Conservation (phyloP, 2,113 vertebrate species). For the Plestiodon gilberti region DNA sequence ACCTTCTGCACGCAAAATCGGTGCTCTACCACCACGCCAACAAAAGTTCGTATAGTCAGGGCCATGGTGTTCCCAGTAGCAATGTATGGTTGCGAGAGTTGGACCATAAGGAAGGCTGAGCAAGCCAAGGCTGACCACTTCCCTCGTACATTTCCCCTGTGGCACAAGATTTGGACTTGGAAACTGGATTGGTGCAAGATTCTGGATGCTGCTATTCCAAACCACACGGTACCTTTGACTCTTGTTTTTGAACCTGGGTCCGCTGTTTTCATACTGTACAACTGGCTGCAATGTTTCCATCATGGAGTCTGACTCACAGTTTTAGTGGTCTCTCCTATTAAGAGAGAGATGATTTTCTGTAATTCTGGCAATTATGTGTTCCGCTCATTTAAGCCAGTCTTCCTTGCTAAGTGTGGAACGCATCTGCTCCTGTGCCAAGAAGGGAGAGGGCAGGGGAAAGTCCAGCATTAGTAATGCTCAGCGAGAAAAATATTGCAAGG, state of each 20-base stretch:
- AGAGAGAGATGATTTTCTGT: slow-evolving; percentile 53
- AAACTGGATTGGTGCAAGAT: not conserved
- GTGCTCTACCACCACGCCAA: no score
- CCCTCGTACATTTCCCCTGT: not conserved
- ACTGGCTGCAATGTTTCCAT: slow-evolving; percentile 44
- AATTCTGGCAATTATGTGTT: slow-evolving; percentile 39
- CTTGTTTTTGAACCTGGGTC: not conserved
- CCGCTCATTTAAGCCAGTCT: slow-evolving; percentile 3
- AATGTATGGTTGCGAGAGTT: no score
- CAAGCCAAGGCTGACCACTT: slow-evolving; percentile 10
- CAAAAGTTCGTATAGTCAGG: no score
- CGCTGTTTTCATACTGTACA: slow-evolving; percentile 41
- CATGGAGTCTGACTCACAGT: slow-evolving; percentile 39
- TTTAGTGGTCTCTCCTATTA: slow-evolving; percentile 11
- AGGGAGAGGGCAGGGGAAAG: no score
- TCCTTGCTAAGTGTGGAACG: not conserved
- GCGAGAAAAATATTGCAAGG: not conserved
- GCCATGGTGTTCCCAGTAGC: no score
- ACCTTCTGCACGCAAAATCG: no score
- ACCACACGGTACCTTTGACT: slow-evolving; percentile 6
- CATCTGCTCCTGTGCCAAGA: not conserved
- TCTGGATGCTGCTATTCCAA: slow-evolving; percentile 43
- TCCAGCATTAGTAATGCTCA: not conserved
- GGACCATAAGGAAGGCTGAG: no score
- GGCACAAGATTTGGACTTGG: not conserved